phyloP scores from a whole-genome alignment of 2,888 invertebrate genomes.

The Synergus laeviventris region DNA sequence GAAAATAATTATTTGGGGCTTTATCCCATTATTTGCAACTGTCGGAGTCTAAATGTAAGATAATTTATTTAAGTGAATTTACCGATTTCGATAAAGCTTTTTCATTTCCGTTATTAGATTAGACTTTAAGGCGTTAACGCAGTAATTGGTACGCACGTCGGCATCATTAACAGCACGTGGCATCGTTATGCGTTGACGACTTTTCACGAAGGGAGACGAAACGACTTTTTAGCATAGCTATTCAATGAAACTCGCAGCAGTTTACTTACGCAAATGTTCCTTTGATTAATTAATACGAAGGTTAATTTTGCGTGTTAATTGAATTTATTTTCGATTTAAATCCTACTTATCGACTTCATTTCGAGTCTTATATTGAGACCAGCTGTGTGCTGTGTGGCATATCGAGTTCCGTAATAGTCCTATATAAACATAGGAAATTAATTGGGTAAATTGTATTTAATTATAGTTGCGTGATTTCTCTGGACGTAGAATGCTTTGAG shows the following conservation, averaged over 20 bases:
- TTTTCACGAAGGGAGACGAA: not conserved
- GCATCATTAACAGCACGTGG: slow-evolving; percentile 27
- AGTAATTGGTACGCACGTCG: slow-evolving; percentile 9
- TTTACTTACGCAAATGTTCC: not conserved
- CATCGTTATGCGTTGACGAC: not conserved
- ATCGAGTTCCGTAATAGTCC: not conserved
- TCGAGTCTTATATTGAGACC: not conserved
- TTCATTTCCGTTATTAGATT: not conserved
- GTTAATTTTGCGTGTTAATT: not conserved
- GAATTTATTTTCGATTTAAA: not conserved
- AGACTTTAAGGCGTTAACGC: not conserved
- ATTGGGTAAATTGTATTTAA: too few species aligned
- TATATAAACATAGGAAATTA: too few species aligned
- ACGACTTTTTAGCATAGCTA: not conserved
- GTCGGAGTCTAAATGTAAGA: not conserved
- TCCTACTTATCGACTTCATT: not conserved
- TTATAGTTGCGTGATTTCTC: too few species aligned
- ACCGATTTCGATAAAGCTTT: not conserved
- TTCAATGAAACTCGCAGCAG: not conserved
- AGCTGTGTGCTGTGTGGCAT: not conserved
- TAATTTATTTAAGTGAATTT: not conserved
- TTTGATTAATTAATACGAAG: not conserved
- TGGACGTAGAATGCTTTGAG: too few species aligned
- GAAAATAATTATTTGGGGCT: too few species aligned
- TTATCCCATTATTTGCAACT: not conserved